These are phyloP conservation scores for Pollenia angustigena DNA, from an alignment of 2,888 invertebrate species.

Conservation along the genomic window DNA sequence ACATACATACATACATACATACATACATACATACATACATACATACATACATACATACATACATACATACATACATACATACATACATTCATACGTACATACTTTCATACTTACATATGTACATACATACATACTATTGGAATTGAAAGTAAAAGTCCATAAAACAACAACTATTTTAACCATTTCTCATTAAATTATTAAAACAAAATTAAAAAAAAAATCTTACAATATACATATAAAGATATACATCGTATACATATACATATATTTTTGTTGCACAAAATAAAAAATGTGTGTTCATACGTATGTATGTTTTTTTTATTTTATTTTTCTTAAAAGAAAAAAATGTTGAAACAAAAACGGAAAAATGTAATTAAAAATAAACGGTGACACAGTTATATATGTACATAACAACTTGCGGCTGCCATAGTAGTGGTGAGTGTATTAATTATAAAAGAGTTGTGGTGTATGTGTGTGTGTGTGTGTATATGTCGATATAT, in stretches of 20 bases:
- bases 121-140: neutral
- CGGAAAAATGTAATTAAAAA: constrained; percentile 70
- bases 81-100: neutral
- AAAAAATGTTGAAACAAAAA: constrained; percentile 48
- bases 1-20: constrained; percentile 23
- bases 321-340: constrained; percentile 38
- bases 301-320: constrained; percentile 12
- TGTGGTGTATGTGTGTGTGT: constrained; percentile 1
- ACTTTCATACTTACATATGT: neutral
- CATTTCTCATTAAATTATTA: too few species aligned
- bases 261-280: constrained; percentile 64
- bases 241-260: constrained; percentile 17
- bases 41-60: neutral
- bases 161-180: too few species aligned
- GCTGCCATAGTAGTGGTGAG: constrained; percentile 59
- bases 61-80: constrained; percentile 1
- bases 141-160: too few species aligned
- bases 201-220: too few species aligned
- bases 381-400: constrained; percentile 73
- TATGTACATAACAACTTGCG: constrained; percentile 62
- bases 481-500: constrained; percentile 53
- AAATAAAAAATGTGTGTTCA: constrained; percentile 47
- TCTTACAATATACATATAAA: neutral
- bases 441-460: constrained; percentile 48
- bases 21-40: constrained; percentile 30